These are phyloP conservation scores for Cranoglanis bouderius DNA, from an alignment of 2,113 vertebrate genomes.

Conservation along the genomic window DNA sequence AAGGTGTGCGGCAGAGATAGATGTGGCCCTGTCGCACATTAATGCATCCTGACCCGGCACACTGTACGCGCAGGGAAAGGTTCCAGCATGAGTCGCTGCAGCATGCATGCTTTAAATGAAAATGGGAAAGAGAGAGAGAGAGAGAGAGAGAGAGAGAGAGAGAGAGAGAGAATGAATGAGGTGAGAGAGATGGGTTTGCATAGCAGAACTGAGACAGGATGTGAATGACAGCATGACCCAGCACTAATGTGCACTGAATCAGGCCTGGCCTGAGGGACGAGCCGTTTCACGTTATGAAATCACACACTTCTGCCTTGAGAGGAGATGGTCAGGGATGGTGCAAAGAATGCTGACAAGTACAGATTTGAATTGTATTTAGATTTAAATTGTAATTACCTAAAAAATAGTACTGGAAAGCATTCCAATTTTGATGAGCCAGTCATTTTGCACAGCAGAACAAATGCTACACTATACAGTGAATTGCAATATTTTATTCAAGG, in stretches of 20 bases:
- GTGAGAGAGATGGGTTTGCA: neutral
- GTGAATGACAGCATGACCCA: slow-evolving; percentile 60
- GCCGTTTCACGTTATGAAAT: slow-evolving; percentile 5
- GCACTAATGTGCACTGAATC: slow-evolving; percentile 59
- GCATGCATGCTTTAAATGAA: slow-evolving; percentile 44
- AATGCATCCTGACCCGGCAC: slow-evolving; percentile 59
- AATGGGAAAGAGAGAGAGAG: slow-evolving; percentile 5
- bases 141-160: slow-evolving; percentile 3
- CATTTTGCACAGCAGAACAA: neutral
- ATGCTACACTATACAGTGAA: neutral
- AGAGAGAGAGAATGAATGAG: too few relatives aligned
- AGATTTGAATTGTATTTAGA: neutral
- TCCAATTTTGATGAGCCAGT: neutral
- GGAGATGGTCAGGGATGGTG: slow-evolving; percentile 10
- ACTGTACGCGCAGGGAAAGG: slow-evolving; percentile 35
- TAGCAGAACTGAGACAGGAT: slow-evolving; percentile 4
- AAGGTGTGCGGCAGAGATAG: slow-evolving; percentile 78
- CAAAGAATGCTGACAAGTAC: slow-evolving; percentile 9
- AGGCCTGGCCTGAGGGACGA: slow-evolving; percentile 51
- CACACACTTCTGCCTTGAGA: slow-evolving; percentile 25
- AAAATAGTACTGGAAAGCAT: neutral
- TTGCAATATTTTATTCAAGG: neutral
- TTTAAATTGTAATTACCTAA: neutral
- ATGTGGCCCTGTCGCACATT: slow-evolving; percentile 69
- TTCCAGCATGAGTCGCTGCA: neutral